Evolutionary conservation across 2,797 vertebrate genomes (phyloP).

Genomic region (Alauda arvensis): DNA sequence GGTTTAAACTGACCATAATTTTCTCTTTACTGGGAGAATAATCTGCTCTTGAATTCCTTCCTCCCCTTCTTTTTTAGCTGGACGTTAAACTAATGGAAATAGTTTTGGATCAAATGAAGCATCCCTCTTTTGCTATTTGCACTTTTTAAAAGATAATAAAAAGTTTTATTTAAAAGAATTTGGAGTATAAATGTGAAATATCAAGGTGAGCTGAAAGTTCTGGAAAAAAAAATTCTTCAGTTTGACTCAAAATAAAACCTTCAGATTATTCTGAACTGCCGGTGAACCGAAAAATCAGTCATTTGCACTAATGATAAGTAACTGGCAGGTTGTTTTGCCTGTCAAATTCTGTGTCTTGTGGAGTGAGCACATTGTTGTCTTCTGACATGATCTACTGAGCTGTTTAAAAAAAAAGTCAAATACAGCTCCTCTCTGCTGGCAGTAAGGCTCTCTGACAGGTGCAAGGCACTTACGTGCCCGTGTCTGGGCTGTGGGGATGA

Average conservation of each 20-base stretch:
- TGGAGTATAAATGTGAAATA: background rate
- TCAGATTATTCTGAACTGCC: constrained; percentile 61
- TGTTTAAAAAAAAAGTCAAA: background rate
- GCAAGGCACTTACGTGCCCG: background rate
- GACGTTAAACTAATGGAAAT: background rate
- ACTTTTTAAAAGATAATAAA: background rate
- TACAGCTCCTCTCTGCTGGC: background rate
- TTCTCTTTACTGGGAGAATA: background rate
- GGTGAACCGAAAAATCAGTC: constrained; percentile 57
- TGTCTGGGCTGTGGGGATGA: background rate
- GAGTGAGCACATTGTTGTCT: constrained; percentile 65
- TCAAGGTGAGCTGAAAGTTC: constrained; percentile 43
- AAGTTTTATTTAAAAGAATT: background rate
- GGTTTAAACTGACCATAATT: background rate
- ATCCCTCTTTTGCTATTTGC: accelerated
- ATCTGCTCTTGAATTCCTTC: background rate
- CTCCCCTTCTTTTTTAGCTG: background rate
- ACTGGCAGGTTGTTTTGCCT: constrained; percentile 66
- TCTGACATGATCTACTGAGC: constrained; percentile 55
- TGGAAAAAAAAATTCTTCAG: background rate
- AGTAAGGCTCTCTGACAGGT: background rate
- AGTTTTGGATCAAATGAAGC: background rate
- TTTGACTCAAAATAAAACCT: constrained; percentile 61
- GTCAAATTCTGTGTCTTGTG: constrained; percentile 65
- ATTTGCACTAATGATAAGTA: constrained; percentile 66